phyloP scores from a whole-genome alignment of 2,113 vertebrate genomes.

The Columbina picui region DNA sequence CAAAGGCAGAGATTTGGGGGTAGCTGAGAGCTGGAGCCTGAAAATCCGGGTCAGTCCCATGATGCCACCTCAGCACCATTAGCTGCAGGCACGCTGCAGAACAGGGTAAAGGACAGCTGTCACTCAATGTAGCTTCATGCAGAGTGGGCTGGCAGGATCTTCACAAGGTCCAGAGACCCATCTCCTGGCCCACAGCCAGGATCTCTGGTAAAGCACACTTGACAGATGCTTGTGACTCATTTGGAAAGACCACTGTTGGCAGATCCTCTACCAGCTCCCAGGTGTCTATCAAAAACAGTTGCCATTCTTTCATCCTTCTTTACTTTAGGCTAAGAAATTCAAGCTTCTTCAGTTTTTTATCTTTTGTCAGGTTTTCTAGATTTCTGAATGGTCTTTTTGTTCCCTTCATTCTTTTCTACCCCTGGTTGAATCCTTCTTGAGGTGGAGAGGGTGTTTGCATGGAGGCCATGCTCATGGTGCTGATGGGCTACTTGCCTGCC shows the following conservation, averaged over 20 bases:
- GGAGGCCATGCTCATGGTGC: background rate
- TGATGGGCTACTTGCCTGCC: background rate
- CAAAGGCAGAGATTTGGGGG: background rate
- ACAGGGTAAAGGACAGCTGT: background rate
- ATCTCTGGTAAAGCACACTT: background rate
- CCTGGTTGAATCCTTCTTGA: background rate
- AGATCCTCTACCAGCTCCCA: background rate
- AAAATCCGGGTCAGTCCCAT: background rate
- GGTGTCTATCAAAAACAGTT: background rate
- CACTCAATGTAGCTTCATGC: background rate
- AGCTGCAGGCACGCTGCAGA: background rate
- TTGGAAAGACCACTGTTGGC: background rate
- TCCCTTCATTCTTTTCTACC: background rate
- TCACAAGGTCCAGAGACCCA: background rate
- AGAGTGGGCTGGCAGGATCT: background rate
- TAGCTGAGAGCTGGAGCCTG: background rate
- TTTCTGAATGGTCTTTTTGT: background rate
- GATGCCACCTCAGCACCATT: rapidly evolving
- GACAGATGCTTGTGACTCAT: background rate
- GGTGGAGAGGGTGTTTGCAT: background rate
- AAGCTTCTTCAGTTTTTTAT: background rate
- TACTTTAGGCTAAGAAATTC: background rate
- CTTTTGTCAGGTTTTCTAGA: background rate
- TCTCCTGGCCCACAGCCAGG: background rate
- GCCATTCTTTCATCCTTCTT: background rate